phyloP scores from a whole-genome alignment of 2,797 vertebrate species.

The Sternotherus odoratus region DNA sequence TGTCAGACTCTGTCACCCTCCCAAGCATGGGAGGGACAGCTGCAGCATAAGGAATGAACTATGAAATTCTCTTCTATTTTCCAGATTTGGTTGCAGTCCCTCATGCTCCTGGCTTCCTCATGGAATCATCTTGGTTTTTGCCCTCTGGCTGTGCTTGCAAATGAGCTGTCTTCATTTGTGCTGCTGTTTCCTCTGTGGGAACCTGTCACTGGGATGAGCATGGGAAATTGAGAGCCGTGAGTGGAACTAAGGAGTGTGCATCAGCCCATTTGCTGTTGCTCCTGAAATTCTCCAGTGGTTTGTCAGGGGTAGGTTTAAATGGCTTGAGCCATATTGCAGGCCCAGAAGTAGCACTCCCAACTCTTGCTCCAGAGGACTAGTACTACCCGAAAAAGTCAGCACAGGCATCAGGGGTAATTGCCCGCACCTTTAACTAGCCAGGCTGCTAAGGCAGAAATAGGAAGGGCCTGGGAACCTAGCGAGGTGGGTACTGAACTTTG shows the following conservation, averaged over 20 bases:
- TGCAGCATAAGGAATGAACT: conserved; percentile 33
- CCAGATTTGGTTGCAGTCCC: conserved; percentile 36
- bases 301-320: fast-evolving
- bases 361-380: not conserved
- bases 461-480: not conserved
- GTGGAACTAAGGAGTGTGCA: not conserved
- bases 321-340: not conserved
- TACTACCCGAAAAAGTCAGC: not conserved
- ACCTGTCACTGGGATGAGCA: fast-evolving
- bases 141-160: conserved; percentile 13
- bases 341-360: fast-evolving
- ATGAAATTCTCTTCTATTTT: conserved; percentile 45
- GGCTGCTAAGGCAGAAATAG: not conserved
- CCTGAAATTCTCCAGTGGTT: not conserved
- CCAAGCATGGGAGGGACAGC: not conserved
- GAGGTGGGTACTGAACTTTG: conserved; percentile 38
- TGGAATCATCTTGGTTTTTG: conserved; percentile 33
- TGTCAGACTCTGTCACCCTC: conserved; percentile 30
- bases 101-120: conserved; percentile 31
- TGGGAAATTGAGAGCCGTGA: not conserved
- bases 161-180: not conserved
- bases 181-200: not conserved
- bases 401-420: conserved; percentile 22
- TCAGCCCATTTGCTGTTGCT: not conserved
- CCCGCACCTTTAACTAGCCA: not conserved